Percentiles rank a stretch among this genome's conserved stretches.
Evolutionary conservation across 2,113 vertebrate genomes (phyloP).

Genomic region (Nibea albiflora): DNA sequence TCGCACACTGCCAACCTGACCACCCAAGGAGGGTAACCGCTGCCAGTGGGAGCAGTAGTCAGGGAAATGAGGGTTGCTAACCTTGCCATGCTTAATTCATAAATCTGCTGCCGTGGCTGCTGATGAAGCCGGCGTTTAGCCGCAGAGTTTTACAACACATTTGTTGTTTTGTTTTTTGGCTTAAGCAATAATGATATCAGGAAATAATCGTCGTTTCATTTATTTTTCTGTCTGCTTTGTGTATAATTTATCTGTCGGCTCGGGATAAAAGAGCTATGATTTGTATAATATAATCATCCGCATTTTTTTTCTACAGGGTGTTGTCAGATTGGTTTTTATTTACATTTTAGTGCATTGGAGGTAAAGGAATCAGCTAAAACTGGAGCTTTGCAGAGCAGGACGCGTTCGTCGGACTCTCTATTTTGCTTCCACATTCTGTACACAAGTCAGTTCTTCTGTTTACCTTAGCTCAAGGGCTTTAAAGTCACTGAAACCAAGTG

Average conservation of each 20-base stretch:
- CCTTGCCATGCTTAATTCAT: slow-evolving; percentile 63
- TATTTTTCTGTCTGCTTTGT: neutral
- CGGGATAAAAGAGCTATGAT: slow-evolving; percentile 11
- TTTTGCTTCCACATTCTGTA: slow-evolving; percentile 20
- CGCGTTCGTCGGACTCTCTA: neutral
- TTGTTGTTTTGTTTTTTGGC: slow-evolving; percentile 37
- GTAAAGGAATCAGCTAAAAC: neutral
- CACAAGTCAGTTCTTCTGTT: slow-evolving; percentile 29
- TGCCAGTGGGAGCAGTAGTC: slow-evolving; percentile 57
- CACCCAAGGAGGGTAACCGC: slow-evolving; percentile 35
- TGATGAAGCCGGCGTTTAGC: slow-evolving; percentile 32
- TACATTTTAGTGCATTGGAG: neutral
- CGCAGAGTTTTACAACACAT: neutral
- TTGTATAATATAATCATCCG: slow-evolving; percentile 5
- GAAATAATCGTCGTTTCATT: neutral
- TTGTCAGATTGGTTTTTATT: neutral
- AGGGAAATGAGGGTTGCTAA: slow-evolving; percentile 66
- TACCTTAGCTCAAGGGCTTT: slow-evolving; percentile 43
- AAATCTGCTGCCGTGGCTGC: slow-evolving; percentile 46
- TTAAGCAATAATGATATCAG: slow-evolving; percentile 18
- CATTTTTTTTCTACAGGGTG: neutral
- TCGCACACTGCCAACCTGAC: slow-evolving; percentile 25
- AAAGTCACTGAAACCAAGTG: slow-evolving; percentile 40
- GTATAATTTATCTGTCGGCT: neutral
- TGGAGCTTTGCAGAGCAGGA: neutral